Base-by-base conservation (phyloP, 2,113 vertebrate species). In the Notechis scutatus region DNA sequence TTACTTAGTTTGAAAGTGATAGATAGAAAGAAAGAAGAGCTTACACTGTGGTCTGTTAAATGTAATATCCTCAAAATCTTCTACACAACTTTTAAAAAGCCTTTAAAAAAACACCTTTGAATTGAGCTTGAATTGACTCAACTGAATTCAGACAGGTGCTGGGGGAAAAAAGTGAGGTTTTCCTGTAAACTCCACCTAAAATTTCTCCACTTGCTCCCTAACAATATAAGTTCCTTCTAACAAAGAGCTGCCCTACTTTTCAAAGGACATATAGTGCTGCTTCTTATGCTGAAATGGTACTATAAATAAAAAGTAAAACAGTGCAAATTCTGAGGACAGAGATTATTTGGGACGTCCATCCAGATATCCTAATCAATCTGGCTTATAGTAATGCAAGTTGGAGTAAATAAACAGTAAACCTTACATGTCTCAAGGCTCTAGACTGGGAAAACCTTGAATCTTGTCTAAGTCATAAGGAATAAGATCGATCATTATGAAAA, bases 261-360 rank as follows among this genome's bases (percentile, higher is more conserved):
- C 69, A 89, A 90, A 89, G 24, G 61, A 92, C 15, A 20, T 81
- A 45, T 21, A 15, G 6, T 92, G 85, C 47, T 64, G n/a, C 86
- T 54, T 69, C 86, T 88, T 88, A 61, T 50, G 54, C 21, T 20
- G 86, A 88, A 92, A 57, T 81, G 34, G 61, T 92, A 85, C 88
- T 88, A 92, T 92, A 92, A 89, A 92, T 92, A 89, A 89, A 69
- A 89, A 89, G 87, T 89, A 56, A 92, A 52, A 74, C 74, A 24
- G 26, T 45, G 26, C n/a, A 81, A 8, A 6, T 81, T 89, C 52
- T 55, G 15, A 56, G 34, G 21, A 74, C 14, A 39, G 29, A 42
- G n/a, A 47, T 45, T 24, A 81, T 39, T 86, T 42, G 7, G 23
- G 87, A n/a, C 8, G 1, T 7, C 18, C 52, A 21, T 20, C 50